These are phyloP conservation scores for Threskiornis aethiopicus DNA, from an alignment of 2,797 vertebrate genomes.

Conservation along the genomic window DNA sequence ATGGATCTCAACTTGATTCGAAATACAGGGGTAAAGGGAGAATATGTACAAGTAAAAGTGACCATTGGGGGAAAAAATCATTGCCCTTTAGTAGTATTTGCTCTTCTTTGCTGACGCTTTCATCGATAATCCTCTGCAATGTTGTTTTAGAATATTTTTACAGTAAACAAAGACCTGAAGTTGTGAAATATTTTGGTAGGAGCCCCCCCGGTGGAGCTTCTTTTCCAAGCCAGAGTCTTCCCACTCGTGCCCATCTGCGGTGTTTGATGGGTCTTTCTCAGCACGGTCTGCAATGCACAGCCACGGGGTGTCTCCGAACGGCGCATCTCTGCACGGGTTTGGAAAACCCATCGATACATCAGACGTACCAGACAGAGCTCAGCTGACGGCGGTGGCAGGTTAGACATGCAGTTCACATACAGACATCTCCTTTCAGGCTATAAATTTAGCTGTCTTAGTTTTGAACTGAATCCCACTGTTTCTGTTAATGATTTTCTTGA, in stretches of 20 bases:
- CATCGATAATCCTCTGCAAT: neutral
- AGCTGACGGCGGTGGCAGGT: neutral
- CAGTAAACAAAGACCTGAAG: neutral
- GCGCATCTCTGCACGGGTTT: neutral
- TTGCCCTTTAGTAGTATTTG: neutral
- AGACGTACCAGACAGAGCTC: neutral
- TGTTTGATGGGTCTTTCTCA: neutral
- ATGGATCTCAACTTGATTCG: neutral
- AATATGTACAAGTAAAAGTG: neutral
- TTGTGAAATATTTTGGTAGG: neutral
- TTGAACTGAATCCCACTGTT: neutral
- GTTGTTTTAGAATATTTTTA: neutral
- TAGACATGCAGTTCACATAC: neutral
- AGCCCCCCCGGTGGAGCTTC: neutral
- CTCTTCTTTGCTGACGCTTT: neutral
- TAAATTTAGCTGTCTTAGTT: neutral
- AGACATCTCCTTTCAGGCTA: neutral
- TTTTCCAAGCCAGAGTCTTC: neutral
- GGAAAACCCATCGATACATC: neutral
- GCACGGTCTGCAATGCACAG: fast-evolving
- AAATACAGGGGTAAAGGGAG: neutral
- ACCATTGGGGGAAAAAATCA: neutral
- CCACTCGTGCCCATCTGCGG: fast-evolving
- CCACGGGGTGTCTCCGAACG: fast-evolving
- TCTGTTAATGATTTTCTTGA: neutral